These are phyloP conservation scores for Cyprinodon variegatus DNA, from an alignment of 2,113 vertebrate genomes.

Conservation along the genomic window DNA sequence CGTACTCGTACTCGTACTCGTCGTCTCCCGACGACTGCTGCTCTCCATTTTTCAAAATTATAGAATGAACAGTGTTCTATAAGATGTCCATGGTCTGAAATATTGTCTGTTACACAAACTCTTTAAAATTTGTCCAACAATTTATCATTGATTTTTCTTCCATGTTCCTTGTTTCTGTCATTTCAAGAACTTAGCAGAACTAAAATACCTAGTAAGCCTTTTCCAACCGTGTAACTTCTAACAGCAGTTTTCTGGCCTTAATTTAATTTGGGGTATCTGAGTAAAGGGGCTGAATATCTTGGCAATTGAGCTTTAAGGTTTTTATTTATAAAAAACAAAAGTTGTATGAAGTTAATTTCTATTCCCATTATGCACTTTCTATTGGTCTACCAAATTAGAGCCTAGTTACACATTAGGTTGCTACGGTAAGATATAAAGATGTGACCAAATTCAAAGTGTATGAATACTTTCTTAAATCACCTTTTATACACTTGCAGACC, in stretches of 20 bases:
- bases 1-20: no score
- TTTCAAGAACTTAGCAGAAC: neutral
- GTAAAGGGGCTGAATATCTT: no score
- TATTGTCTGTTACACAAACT: no score
- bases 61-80: no score
- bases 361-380: neutral
- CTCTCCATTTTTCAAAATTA: no score
- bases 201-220: neutral
- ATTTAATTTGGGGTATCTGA: neutral
- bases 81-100: no score
- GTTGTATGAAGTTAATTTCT: no score
- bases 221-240: neutral
- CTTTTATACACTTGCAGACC: slow-evolving; percentile 8
- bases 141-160: no score
- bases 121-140: no score
- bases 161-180: no score
- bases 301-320: neutral
- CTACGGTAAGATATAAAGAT: neutral
- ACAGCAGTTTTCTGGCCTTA: neutral
- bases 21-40: no score
- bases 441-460: neutral
- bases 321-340: no score
- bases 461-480: neutral
- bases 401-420: neutral
- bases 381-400: neutral